Evolutionary conservation across 2,888 invertebrate species (phyloP).

Genomic region (Eurytoma californica): DNA sequence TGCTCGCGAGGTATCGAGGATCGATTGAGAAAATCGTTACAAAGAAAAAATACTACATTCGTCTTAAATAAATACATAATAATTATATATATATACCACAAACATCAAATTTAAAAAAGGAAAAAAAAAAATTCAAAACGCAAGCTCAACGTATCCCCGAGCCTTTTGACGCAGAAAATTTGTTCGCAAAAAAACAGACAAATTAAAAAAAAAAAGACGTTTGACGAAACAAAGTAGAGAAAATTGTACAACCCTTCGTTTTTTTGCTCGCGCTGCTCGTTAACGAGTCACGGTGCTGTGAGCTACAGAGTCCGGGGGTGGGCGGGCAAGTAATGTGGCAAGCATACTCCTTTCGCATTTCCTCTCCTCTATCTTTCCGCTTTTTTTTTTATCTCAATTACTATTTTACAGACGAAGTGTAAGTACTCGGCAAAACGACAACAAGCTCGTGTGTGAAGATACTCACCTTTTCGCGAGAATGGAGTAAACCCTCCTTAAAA

Average conservation of each 20-base stretch:
- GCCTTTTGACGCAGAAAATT: neutral
- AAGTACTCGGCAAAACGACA: constrained; percentile 62
- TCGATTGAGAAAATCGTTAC: constrained; percentile 43
- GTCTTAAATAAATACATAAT: constrained; percentile 9
- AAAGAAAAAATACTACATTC: constrained; percentile 26
- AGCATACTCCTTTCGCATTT: constrained; percentile 50
- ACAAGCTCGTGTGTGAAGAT: constrained; percentile 58
- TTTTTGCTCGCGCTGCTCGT: constrained; percentile 31
- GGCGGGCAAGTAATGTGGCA: constrained; percentile 68
- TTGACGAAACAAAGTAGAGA: constrained; percentile 13
- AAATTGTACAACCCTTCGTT: constrained; percentile 11
- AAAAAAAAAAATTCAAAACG: constrained; percentile 38
- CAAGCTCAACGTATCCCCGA: constrained; percentile 30
- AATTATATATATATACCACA: constrained; percentile 28
- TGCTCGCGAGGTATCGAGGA: constrained; percentile 40
- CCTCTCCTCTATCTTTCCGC: no score
- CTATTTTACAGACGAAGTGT: constrained; percentile 58
- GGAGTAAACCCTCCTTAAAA: constrained; percentile 49
- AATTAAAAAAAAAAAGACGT: constrained; percentile 26
- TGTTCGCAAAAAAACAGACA: neutral
- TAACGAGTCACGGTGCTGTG: constrained; percentile 27
- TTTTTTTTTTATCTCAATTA: constrained; percentile 6
- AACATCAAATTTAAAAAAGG: constrained; percentile 41
- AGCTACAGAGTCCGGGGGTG: constrained; percentile 28
- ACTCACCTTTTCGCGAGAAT: constrained; percentile 25